These are phyloP conservation scores for Pampus argenteus DNA, from an alignment of 2,797 vertebrate species.

Conservation along the genomic window DNA sequence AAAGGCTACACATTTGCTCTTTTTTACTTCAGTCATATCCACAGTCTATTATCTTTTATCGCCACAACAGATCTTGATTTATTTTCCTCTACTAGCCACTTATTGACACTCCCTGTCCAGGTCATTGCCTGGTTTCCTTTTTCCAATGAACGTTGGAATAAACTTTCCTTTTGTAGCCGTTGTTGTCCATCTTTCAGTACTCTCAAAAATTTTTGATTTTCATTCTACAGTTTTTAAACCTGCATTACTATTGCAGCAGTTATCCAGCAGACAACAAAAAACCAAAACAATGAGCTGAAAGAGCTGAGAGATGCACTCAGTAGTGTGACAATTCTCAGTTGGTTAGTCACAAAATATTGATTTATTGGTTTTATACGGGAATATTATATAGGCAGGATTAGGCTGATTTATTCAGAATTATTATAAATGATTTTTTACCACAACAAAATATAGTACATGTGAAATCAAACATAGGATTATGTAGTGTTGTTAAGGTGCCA, in stretches of 20 bases:
- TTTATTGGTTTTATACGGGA: background rate
- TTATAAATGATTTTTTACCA: background rate
- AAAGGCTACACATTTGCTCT: background rate
- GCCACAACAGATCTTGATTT: conserved; percentile 3
- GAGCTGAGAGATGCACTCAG: background rate
- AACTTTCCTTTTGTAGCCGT: background rate
- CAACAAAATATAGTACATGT: background rate
- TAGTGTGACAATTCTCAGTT: background rate
- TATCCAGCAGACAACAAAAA: background rate
- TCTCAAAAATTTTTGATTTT: background rate
- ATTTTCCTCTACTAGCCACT: conserved; percentile 5
- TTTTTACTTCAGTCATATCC: conserved; percentile 3
- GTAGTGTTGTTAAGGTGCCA: background rate
- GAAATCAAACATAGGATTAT: background rate
- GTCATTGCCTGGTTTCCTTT: background rate
- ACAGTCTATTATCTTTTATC: conserved; percentile 6
- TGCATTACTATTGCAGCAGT: too few relatives aligned
- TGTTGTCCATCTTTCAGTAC: conserved; percentile 1
- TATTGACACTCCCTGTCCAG: background rate
- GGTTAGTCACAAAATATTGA: background rate
- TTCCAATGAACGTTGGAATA: background rate
- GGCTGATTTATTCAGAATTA: background rate
- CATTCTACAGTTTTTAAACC: background rate
- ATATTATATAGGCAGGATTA: background rate
- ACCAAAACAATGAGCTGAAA: conserved; percentile 11